Percentiles rank a stretch among this genome's conserved stretches.
Conservation (phyloP, 2,113 vertebrate genomes). For the Muntiacus muntjak region DNA sequence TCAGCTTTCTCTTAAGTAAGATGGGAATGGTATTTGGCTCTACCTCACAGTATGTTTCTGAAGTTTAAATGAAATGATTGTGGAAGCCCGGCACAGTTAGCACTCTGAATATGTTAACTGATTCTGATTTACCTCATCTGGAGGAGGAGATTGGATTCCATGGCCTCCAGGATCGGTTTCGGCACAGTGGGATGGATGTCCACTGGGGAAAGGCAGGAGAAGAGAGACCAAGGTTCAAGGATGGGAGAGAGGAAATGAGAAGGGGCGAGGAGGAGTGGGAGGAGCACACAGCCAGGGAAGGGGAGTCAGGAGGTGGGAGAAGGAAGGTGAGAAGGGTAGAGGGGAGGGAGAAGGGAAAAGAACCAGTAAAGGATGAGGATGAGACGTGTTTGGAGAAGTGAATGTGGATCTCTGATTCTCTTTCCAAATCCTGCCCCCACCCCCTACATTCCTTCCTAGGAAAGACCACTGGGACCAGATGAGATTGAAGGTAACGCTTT, state of each 20-base stretch:
- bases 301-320: conserved; percentile 76
- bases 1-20: background rate
- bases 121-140: background rate
- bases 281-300: background rate
- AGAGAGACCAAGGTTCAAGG: background rate
- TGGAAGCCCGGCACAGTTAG: background rate
- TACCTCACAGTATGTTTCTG: background rate
- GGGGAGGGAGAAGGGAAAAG: background rate
- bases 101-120: background rate
- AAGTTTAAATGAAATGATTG: background rate
- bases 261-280: background rate
- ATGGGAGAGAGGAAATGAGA: background rate
- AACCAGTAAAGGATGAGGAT: background rate
- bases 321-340: conserved; percentile 73
- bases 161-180: background rate
- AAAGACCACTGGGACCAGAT: conserved; percentile 71
- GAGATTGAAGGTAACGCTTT: conserved; percentile 73
- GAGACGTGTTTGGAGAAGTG: fast-evolving
- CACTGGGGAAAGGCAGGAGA: background rate
- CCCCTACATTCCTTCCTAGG: conserved; percentile 38
- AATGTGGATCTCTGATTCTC: background rate
- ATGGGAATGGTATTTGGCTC: background rate
- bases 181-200: background rate
- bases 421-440: background rate
- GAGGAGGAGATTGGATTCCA: fast-evolving